Evolutionary conservation across 2,888 invertebrate genomes (phyloP).

Genomic region (Bugula neritina): DNA sequence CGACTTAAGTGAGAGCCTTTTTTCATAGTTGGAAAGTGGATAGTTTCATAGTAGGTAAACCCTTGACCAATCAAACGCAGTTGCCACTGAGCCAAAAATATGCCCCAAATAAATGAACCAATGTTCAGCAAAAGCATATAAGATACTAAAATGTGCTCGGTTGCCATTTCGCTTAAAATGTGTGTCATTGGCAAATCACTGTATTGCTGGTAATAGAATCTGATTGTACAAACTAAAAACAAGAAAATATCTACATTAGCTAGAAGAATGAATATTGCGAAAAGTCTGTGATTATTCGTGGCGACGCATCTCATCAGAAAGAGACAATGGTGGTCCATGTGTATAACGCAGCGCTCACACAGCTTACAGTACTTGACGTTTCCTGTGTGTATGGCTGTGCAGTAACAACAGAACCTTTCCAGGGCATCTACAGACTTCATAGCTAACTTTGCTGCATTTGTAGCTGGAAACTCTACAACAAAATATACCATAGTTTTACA

Average conservation of each 20-base stretch:
- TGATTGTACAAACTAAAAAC: conserved; percentile 34
- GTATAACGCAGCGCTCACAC: conserved; percentile 44
- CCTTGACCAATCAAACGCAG: conserved; percentile 39
- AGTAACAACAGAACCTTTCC: conserved; percentile 1
- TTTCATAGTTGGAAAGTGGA: neutral
- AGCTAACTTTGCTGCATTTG: neutral
- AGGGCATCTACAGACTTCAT: neutral
- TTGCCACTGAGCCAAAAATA: conserved; percentile 40
- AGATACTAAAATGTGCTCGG: conserved; percentile 39
- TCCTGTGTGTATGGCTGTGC: neutral
- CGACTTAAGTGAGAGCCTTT: neutral
- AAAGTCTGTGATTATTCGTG: conserved; percentile 43
- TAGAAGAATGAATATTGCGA: conserved; percentile 42
- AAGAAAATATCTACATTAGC: conserved; percentile 37
- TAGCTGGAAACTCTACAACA: neutral
- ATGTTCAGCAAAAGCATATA: conserved; percentile 39
- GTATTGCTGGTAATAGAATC: conserved; percentile 33
- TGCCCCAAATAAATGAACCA: conserved; percentile 41
- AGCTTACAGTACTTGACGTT: conserved; percentile 46
- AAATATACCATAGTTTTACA: too few relatives aligned
- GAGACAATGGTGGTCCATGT: conserved; percentile 52
- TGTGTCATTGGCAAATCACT: conserved; percentile 28
- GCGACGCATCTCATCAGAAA: conserved; percentile 49
- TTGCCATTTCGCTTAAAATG: conserved; percentile 29
- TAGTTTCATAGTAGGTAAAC: conserved; percentile 33